Conservation (phyloP, 1,140 invertebrate genomes). For the Rhysida immarginata region DNA sequence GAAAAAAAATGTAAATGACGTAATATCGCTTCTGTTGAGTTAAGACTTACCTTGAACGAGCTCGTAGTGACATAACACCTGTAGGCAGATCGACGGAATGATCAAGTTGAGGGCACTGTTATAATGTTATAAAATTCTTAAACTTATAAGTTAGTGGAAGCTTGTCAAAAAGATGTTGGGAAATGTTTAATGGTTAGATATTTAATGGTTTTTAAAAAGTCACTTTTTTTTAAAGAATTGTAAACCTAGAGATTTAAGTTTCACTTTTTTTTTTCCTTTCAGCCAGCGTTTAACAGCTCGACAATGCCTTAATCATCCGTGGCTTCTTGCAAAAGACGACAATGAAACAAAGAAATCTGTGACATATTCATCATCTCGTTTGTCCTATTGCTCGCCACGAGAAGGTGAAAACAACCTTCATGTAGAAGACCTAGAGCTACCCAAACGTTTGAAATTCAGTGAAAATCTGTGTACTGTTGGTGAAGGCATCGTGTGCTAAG, state of each 20-base stretch:
- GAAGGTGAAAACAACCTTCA: neutral
- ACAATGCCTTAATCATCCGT: conserved; percentile 45
- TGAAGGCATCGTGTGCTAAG: conserved; percentile 6
- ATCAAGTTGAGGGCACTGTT: no score
- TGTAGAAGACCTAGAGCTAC: neutral
- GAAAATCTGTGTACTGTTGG: neutral
- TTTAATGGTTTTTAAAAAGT: neutral
- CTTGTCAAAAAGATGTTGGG: neutral
- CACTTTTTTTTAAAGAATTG: neutral
- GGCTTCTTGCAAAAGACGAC: conserved; percentile 29
- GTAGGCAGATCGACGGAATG: no score
- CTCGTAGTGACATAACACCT: no score
- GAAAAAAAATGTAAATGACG: no score
- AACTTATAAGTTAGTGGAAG: no score
- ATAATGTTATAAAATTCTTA: neutral
- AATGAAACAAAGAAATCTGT: neutral
- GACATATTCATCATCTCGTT: neutral
- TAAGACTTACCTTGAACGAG: no score
- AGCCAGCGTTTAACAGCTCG: conserved; percentile 43
- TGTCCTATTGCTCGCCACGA: neutral
- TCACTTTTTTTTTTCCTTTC: conserved; percentile 23
- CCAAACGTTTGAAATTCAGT: neutral
- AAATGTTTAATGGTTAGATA: neutral
- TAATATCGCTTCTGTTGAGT: no score
- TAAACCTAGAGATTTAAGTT: neutral